These are phyloP conservation scores for Sebastes minor DNA, from an alignment of 2,797 vertebrate species.

Conservation along the genomic window DNA sequence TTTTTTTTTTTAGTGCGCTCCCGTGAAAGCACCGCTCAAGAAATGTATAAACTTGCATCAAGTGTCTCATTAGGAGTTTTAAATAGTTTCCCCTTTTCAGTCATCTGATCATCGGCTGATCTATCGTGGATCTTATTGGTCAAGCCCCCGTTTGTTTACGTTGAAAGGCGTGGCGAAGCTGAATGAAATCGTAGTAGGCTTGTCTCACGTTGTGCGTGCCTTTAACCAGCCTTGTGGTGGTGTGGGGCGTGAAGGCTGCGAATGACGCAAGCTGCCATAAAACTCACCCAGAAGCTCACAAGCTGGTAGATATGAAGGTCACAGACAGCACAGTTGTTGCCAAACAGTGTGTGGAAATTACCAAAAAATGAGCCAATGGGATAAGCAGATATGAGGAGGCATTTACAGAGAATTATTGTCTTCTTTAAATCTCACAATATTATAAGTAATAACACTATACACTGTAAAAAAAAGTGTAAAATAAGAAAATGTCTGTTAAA, in stretches of 20 bases:
- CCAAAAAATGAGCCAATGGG: background rate
- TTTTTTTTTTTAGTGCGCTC: constrained; percentile 10
- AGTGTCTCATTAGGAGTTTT: constrained; percentile 81
- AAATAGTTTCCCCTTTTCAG: constrained; percentile 81
- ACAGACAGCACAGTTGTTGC: background rate
- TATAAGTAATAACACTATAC: background rate
- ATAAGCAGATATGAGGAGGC: background rate
- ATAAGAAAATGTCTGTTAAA: no score
- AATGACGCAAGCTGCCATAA: constrained; percentile 37
- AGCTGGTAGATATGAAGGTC: background rate
- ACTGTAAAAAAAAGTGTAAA: no score
- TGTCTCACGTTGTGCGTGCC: constrained; percentile 52
- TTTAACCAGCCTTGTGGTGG: constrained; percentile 22
- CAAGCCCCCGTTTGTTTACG: constrained; percentile 82
- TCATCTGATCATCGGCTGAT: constrained; percentile 90
- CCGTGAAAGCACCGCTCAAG: constrained; percentile 2
- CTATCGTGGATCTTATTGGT: constrained; percentile 80
- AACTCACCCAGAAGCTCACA: background rate
- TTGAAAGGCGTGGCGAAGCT: constrained; percentile 79
- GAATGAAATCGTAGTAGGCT: constrained; percentile 78
- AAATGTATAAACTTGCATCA: constrained; percentile 58
- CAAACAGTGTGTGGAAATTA: background rate
- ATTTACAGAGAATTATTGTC: no score
- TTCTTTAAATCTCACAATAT: background rate
- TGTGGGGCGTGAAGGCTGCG: constrained; percentile 5